Base-by-base conservation (phyloP, 1,140 invertebrate genomes). In the Anagrus nilaparvatae region DNA sequence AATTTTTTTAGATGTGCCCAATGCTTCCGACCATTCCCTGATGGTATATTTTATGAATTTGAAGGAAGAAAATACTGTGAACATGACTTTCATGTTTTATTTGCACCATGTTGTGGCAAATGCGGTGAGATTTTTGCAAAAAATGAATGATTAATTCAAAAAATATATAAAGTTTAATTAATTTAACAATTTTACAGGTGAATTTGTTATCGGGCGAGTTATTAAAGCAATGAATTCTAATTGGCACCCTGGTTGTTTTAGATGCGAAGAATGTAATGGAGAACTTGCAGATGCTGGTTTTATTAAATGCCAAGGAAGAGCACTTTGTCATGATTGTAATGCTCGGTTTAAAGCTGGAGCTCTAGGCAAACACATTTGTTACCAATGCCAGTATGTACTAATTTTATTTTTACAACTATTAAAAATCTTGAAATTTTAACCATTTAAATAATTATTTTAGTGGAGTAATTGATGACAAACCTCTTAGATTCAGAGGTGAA, bases 181-280 rank as follows among this genome's bases (percentile, higher is more conserved):
- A 33, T 43, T 6, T 5, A 17, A 38, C 14, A 46, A 39, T 1
- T 49, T 58, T 59, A 4, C 54, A 87, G 85, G 87, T 30, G 87
- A 96, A 62, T 97, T 97, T 64, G 89, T 98, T 14, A 92, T 97
- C 65, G 94, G 93, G 0, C 77, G 96, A 42, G 97, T 99, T 1
- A 99, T 99, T 50, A 99, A 99, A 64, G 97, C 97, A 2, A 97
- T 99, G 91, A 96, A 97, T 58, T 81, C 87, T 3, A 97, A 87
- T 61, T 99, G 96, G 96, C 97, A 99, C 71, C 93, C 95, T 2
- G 76, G 82, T 39, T 99, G 97, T 66, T 99, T 99, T 72, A 79
- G 85, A 3, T 99, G 97, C 66, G 87, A 97, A 61, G 74, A 92
- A 52, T 99, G 97, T 60, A 74, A 77, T 43, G 80, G 82, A 46